Base-by-base conservation (phyloP, 1,140 invertebrate species). In the Temnothorax curvispinosus region DNA sequence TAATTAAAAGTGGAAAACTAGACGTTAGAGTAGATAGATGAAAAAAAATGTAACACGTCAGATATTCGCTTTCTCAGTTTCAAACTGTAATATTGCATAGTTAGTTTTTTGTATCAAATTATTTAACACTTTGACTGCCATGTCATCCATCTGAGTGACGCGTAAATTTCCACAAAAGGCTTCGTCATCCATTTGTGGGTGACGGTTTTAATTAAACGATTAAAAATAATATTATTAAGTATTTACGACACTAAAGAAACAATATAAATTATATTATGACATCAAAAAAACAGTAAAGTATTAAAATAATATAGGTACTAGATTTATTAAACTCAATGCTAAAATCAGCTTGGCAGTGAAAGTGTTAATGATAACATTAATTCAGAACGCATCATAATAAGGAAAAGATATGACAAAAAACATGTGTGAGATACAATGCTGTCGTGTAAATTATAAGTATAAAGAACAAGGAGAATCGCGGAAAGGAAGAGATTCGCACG, bases 401-500 rank as follows among this genome's bases (percentile, higher is more conserved):
- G 6, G 3, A 75, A 41, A 52, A 54, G 15, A 2, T 52, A 38
- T 1, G 18, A 75, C 13, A 58, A 41, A 27, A 18, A 9, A 58
- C 3, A 44, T 32, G 35, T 1, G 3, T 65, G 6, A 64, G 15
- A 38, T n/a, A 44, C 15, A 27, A 27, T 47, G 7, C 15, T 47
- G 0, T 32, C 4, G 15, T 9, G 6, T 15, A 60, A 44, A 2
- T 76, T 6, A 41, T 38, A 27, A 27, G 8, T 60, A 0, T 60
- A 35, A 35, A 8, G 18, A 47, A 41, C 15, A 44, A 67, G 56
- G 72, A 75, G 60, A 60, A 65, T 67, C 67, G 76, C 44, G 47
- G 60, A 60, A 56, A 81, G 65, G 60, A 72, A 75, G 6, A 62
- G 67, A 56, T 78, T 78, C 44, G 89, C 77, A 52, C 65, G 87